Conservation (phyloP, 2,797 vertebrate genomes). For the Tachyglossus aculeatus region DNA sequence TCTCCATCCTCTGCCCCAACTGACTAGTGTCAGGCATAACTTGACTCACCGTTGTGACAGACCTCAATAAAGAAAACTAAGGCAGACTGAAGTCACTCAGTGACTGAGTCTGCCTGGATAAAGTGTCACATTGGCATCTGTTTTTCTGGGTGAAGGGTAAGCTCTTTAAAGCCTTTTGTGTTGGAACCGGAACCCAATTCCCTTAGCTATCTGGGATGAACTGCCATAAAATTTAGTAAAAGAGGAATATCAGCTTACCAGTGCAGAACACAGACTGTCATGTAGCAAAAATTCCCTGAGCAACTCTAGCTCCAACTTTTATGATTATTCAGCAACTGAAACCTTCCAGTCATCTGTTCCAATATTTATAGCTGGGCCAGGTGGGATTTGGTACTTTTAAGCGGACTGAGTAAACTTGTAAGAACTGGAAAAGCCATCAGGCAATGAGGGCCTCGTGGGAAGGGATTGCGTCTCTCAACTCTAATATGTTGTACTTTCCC, state of each 20-base stretch:
- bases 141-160: slow-evolving; percentile 19
- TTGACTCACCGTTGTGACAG: not conserved
- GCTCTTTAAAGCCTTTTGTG: not conserved
- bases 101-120: not conserved
- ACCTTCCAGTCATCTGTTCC: slow-evolving; percentile 17
- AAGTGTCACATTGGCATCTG: not conserved
- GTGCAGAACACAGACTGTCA: not conserved
- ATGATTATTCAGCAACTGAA: slow-evolving; percentile 29
- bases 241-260: not conserved
- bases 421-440: slow-evolving; percentile 25
- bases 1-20: not conserved
- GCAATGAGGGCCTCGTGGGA: too few relatives aligned
- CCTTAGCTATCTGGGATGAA: not conserved
- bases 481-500: too few relatives aligned
- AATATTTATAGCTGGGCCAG: slow-evolving; percentile 29
- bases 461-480: too few relatives aligned
- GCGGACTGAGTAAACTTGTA: slow-evolving; percentile 19
- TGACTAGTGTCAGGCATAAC: not conserved
- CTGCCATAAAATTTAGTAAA: not conserved
- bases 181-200: not conserved
- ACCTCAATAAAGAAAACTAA: not conserved
- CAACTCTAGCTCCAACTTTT: not conserved
- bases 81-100: not conserved
- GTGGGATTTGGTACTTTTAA: slow-evolving; percentile 33
- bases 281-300: not conserved